Evolutionary conservation across 2,113 vertebrate genomes (phyloP), one percentile per base, ranked within the genome.

Genomic region (Ciconia stormi): DNA sequence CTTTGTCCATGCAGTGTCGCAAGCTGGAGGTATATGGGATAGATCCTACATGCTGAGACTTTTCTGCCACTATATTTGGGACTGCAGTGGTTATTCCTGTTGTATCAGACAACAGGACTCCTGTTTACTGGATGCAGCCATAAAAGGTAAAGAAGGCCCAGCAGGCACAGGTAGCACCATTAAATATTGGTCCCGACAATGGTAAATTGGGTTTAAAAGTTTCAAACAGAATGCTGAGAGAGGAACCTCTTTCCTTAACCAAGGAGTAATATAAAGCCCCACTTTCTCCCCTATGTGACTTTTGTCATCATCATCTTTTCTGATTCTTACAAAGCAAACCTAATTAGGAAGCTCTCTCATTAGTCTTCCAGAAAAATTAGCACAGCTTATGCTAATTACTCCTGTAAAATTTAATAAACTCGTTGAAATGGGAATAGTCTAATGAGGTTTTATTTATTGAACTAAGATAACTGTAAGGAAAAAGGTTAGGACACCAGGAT

Each of bases 361-460:
- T 99, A 99, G 98, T 99, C 99, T 99, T 99, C 98, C 98, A 99
- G 98, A 99, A 99, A 99, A 99, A 99, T 99, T 99, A 99, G 99
- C 98, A 98, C 99, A 99, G 98, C 99, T 99, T 99, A 99, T 98
- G 99, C 99, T 99, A 99, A 99, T 99, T 99, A 99, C 98, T 99
- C 98, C 99, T 99, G 99, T 99, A 99, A 99, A 99, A 99, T 99
- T 99, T 99, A 99, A 99, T 99, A 99, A 99, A 99, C 99, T 99
- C 97, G 97, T 99, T 98, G 98, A 99, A 99, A 99, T 99, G 99
- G 99, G 98, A 99, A 99, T 99, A 98, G 98, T 98, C 98, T 99
- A 99, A 99, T 99, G 98, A 99, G 99, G 99, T 99, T 99, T 99
- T 99, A 99, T 99, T 99, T 99, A 99, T 99, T 99, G 98, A 99